phyloP scores from a whole-genome alignment of 1,140 invertebrate genomes.

The Probaryconus sp. region DNA sequence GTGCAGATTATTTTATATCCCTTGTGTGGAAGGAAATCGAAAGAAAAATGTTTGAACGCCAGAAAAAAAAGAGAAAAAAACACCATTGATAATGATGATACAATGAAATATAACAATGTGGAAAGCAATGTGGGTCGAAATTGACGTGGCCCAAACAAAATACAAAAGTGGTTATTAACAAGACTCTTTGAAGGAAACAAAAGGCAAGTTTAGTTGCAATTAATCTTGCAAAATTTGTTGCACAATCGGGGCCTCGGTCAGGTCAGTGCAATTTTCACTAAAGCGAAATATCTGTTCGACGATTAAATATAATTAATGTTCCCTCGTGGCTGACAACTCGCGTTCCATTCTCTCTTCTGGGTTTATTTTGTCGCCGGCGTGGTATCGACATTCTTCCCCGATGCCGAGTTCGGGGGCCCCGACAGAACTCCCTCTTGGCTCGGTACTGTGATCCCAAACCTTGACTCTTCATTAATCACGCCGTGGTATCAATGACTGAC shows the following conservation, averaged over 20 bases:
- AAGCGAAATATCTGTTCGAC: conserved; percentile 61
- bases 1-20: too few species aligned
- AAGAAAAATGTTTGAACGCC: too few species aligned
- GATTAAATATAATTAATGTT: conserved; percentile 64
- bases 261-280: conserved; percentile 61
- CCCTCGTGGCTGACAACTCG: conserved; percentile 43
- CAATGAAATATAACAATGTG: too few species aligned
- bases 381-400: conserved; percentile 73
- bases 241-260: conserved; percentile 19
- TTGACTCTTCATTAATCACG: conserved; percentile 78
- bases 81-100: too few species aligned
- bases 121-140: background rate
- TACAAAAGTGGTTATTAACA: background rate
- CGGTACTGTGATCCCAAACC: conserved; percentile 75
- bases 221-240: conserved; percentile 42
- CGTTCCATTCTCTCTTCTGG: conserved; percentile 53
- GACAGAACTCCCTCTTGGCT: conserved; percentile 61
- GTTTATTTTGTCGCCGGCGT: conserved; percentile 62
- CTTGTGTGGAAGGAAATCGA: too few species aligned
- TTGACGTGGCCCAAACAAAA: background rate
- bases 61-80: too few species aligned
- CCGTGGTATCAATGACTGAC: conserved; percentile 77
- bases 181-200: conserved; percentile 10
- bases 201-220: conserved; percentile 18
- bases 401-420: conserved; percentile 65